phyloP scores from a whole-genome alignment of 2,113 vertebrate genomes.

The Oriolus oriolus region DNA sequence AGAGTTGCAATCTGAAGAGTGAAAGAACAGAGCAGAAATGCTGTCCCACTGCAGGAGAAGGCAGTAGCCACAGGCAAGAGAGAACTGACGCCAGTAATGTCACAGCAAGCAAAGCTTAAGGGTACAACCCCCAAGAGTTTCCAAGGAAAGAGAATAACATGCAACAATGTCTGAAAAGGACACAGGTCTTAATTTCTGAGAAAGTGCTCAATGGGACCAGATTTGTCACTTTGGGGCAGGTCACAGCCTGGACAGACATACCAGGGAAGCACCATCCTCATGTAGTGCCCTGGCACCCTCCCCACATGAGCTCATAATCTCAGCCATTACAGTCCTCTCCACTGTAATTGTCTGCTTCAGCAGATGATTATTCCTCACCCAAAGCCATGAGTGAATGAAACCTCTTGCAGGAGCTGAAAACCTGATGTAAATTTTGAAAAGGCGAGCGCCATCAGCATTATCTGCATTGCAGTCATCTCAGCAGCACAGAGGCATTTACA shows the following conservation, averaged over 20 bases:
- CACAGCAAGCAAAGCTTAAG: background rate
- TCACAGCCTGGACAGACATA: accelerated
- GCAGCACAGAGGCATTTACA: background rate
- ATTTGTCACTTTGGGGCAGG: background rate
- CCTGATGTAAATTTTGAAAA: background rate
- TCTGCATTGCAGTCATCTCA: slow-evolving; percentile 55
- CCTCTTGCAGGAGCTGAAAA: background rate
- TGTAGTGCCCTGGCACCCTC: background rate
- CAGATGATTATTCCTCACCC: background rate
- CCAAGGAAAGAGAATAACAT: background rate
- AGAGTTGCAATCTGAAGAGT: background rate
- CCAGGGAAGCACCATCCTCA: background rate
- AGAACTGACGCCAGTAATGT: background rate
- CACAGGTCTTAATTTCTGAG: background rate
- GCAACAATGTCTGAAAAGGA: background rate
- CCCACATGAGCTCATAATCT: background rate
- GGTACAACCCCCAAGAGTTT: background rate
- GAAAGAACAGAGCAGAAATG: background rate
- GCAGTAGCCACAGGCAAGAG: background rate
- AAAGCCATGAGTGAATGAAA: background rate
- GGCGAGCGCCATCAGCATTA: background rate
- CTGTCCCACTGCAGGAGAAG: background rate
- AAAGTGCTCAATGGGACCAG: background rate
- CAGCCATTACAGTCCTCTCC: background rate
- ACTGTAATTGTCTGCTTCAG: background rate